Evolutionary conservation across 37 sponge, comb jelly and placozoan genomes (phyloP).

Genomic region (Hormiphora californensis): DNA sequence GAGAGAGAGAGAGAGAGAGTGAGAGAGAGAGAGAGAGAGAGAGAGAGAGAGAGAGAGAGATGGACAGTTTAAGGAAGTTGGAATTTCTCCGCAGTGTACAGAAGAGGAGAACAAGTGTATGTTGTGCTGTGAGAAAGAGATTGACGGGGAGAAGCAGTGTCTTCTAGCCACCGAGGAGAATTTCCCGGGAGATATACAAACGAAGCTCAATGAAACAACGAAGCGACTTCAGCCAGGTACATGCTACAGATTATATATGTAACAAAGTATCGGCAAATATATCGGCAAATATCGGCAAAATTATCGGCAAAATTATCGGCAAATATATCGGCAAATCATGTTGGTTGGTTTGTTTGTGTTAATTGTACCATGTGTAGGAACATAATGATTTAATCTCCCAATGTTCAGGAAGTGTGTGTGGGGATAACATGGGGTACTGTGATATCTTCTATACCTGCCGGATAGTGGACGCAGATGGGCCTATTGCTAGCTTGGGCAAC

Average conservation of each 20-base stretch:
- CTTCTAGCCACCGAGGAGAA: neutral
- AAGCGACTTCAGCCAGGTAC: neutral
- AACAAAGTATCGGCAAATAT: no score
- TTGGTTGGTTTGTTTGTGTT: neutral
- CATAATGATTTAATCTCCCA: no score
- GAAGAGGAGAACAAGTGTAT: slow-evolving; percentile 39
- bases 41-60: no score
- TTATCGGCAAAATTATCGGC: no score
- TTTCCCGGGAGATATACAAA: neutral
- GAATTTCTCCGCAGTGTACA: neutral
- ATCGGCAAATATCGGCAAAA: no score
- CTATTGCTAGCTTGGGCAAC: slow-evolving; percentile 40
- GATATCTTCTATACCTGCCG: slow-evolving; percentile 10
- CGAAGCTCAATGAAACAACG: neutral
- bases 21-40: no score
- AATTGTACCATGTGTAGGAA: neutral
- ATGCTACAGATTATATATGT: neutral
- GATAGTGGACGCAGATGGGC: slow-evolving; percentile 53
- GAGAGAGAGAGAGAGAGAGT: no score
- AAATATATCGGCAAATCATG: no score
- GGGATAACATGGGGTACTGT: slow-evolving; percentile 53
- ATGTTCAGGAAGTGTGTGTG: slow-evolving; percentile 45
- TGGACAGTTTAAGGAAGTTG: no score
- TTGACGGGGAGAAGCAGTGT: slow-evolving; percentile 43
- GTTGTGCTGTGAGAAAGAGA: slow-evolving; percentile 10